Evolutionary conservation across 2,113 vertebrate species (phyloP).

Genomic region (Fulica atra): DNA sequence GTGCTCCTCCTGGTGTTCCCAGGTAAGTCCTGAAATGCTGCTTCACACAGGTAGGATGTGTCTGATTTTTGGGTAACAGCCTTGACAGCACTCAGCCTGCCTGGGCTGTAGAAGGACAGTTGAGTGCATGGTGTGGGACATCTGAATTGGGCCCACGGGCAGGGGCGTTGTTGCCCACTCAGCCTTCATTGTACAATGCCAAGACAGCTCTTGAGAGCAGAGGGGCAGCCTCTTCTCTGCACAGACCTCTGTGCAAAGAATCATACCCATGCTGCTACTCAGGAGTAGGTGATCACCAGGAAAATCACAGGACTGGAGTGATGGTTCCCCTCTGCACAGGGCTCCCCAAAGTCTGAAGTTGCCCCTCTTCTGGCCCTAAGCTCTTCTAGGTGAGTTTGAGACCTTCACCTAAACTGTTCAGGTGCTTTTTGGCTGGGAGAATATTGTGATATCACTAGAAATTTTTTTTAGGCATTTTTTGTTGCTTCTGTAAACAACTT

Average conservation of each 20-base stretch:
- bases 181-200: neutral
- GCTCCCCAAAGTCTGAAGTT: neutral
- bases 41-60: neutral
- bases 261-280: neutral
- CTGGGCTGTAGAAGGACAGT: neutral
- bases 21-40: constrained; percentile 82
- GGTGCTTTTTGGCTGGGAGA: neutral
- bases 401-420: neutral
- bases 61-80: neutral
- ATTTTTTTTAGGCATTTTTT: neutral
- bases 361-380: neutral
- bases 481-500: neutral
- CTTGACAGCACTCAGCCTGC: neutral
- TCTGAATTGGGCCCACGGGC: neutral
- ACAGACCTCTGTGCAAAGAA: neutral
- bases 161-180: neutral
- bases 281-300: neutral
- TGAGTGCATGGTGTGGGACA: neutral
- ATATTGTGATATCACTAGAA: neutral
- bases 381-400: neutral
- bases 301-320: neutral
- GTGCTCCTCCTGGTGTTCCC: constrained; percentile 94
- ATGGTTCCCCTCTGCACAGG: neutral
- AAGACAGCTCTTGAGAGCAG: neutral
- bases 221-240: neutral